Evolutionary conservation across 2,888 invertebrate genomes (phyloP).

Genomic region (Brachylomia viminalis): DNA sequence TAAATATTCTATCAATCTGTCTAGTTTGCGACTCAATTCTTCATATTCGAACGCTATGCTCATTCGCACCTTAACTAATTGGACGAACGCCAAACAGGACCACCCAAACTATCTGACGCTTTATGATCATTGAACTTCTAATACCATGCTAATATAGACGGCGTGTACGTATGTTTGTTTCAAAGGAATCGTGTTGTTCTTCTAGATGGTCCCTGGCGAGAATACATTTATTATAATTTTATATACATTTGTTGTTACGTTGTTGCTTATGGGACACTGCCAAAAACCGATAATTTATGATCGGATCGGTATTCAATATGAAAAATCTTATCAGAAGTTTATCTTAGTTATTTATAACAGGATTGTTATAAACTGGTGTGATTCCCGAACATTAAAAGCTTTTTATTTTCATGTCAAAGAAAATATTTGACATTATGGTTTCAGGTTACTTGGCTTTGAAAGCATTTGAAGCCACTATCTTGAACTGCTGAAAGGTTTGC

Average conservation of each 20-base stretch:
- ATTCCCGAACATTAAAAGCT: neutral
- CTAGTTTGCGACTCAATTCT: constrained; percentile 65
- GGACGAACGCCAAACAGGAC: constrained; percentile 76
- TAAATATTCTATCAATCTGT: constrained; percentile 65
- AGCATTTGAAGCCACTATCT: constrained; percentile 40
- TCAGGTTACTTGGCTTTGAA: constrained; percentile 39
- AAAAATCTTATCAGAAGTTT: constrained; percentile 55
- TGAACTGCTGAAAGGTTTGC: too few species aligned
- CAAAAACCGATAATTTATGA: constrained; percentile 60
- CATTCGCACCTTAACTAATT: constrained; percentile 78
- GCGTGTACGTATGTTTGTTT: constrained; percentile 36
- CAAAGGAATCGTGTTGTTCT: constrained; percentile 37
- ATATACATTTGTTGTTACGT: constrained; percentile 52
- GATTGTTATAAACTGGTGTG: constrained; percentile 17
- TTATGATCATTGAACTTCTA: constrained; percentile 70
- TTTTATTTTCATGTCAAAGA: constrained; percentile 27
- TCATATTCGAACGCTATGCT: constrained; percentile 64
- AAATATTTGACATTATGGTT: constrained; percentile 42
- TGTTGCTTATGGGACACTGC: constrained; percentile 62
- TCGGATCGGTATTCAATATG: constrained; percentile 60
- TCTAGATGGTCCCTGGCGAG: constrained; percentile 18
- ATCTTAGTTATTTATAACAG: constrained; percentile 36
- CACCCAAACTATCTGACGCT: constrained; percentile 73
- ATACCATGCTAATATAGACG: constrained; percentile 53
- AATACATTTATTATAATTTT: constrained; percentile 57